These are phyloP conservation scores for Microplitis demolitor DNA, from an alignment of 1,140 invertebrate genomes.

Conservation along the genomic window DNA sequence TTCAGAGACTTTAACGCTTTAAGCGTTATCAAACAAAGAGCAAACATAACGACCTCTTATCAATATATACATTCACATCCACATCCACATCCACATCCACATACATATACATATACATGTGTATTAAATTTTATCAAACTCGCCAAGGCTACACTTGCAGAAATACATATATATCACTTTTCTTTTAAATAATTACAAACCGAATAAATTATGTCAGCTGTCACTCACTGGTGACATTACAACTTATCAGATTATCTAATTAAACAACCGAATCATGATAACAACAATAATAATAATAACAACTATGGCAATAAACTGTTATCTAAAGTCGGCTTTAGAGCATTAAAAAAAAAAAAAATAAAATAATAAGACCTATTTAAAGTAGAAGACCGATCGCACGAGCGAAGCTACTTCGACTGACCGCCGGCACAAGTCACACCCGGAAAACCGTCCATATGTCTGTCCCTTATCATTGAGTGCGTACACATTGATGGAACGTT, in stretches of 20 bases:
- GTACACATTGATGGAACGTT: neutral
- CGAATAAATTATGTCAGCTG: no score
- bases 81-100: neutral
- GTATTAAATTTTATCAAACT: no score
- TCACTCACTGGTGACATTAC: no score
- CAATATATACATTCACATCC: neutral
- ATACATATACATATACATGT: neutral
- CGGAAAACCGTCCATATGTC: conserved; percentile 22
- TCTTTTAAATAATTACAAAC: neutral
- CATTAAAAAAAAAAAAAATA: neutral
- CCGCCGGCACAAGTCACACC: conserved; percentile 5
- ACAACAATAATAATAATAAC: no score
- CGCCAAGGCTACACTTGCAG: no score
- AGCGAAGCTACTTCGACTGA: neutral
- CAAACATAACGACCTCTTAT: conserved; percentile 10
- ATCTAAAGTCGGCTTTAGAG: no score
- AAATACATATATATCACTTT: neutral
- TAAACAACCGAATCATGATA: no score
- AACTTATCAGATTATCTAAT: no score
- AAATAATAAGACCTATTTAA: neutral
- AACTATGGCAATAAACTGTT: no score
- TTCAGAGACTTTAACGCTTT: conserved; percentile 25
- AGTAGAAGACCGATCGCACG: neutral
- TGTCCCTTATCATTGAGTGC: conserved; percentile 33
- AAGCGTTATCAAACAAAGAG: neutral